A percentile compares a stretch with the other conserved stretches of the same genome.
phyloP scores from a whole-genome alignment of 2,113 vertebrate species.

The Oophaga pumilio region DNA sequence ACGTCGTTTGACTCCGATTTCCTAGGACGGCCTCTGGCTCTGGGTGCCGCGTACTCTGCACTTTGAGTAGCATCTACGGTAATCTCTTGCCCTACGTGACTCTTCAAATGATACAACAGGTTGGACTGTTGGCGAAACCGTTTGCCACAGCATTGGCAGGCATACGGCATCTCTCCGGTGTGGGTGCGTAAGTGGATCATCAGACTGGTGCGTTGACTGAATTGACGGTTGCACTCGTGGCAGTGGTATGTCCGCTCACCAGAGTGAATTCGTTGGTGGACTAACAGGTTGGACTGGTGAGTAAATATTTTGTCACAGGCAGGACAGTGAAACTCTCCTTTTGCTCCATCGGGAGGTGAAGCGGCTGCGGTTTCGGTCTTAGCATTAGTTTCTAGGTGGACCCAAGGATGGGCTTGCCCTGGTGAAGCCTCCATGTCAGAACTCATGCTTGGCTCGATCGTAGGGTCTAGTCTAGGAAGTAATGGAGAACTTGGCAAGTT shows the following conservation, averaged over 20 bases:
- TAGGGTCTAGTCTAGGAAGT: conserved; percentile 25
- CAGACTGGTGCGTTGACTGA: conserved; percentile 54
- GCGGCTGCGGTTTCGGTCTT: not conserved
- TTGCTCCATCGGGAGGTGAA: not conserved
- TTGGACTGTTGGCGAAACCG: conserved; percentile 65
- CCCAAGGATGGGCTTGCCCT: conserved; percentile 24
- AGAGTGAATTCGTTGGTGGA: conserved; percentile 53
- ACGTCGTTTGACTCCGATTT: conserved; percentile 1
- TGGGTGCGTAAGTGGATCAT: conserved; percentile 49
- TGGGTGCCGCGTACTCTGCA: conserved; percentile 22
- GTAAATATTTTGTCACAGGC: conserved; percentile 51
- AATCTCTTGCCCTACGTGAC: conserved; percentile 31
- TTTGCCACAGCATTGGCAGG: conserved; percentile 62
- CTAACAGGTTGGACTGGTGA: conserved; percentile 53
- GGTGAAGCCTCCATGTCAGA: conserved; percentile 26
- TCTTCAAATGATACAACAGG: conserved; percentile 61
- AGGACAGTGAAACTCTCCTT: conserved; percentile 45
- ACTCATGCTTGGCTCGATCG: conserved; percentile 6
- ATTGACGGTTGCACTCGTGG: conserved; percentile 53
- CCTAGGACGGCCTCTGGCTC: conserved; percentile 41
- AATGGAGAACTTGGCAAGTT: conserved; percentile 24
- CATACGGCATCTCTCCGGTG: conserved; percentile 62
- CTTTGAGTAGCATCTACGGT: conserved; percentile 20
- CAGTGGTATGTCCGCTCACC: conserved; percentile 54
- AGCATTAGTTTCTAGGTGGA: conserved; percentile 29